A percentile compares a stretch with the other conserved stretches of the same genome.
Evolutionary conservation across 2,888 invertebrate genomes (phyloP).

Genomic region (Drosophila percnosoma): DNA sequence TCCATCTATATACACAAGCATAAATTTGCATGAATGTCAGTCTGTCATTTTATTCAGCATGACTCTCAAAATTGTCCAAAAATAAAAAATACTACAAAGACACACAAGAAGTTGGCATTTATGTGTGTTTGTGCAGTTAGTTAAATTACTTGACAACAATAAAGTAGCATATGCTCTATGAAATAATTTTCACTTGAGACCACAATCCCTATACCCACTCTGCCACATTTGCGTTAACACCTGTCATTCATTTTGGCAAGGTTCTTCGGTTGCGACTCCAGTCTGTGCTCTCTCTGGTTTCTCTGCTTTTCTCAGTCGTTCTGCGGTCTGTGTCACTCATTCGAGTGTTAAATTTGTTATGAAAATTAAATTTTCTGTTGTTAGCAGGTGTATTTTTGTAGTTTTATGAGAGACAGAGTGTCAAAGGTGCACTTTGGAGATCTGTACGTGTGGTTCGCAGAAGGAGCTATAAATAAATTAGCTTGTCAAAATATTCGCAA

Average conservation of each 20-base stretch:
- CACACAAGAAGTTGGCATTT: not conserved
- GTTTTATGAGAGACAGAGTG: not conserved
- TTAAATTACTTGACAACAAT: conserved; percentile 82
- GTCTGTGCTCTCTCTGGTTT: conserved; percentile 8
- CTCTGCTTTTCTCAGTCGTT: conserved; percentile 44
- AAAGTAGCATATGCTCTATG: conserved; percentile 73
- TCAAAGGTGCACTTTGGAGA: conserved; percentile 44
- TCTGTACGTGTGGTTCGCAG: conserved; percentile 14
- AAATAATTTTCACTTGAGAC: conserved; percentile 61
- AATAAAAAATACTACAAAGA: not conserved
- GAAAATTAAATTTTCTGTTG: conserved; percentile 60
- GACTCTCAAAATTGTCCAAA: conserved; percentile 39
- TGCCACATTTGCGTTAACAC: conserved; percentile 20
- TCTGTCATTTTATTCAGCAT: conserved; percentile 15
- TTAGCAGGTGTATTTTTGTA: conserved; percentile 11
- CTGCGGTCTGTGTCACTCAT: conserved; percentile 53
- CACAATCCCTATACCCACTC: conserved; percentile 13
- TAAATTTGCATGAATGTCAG: conserved; percentile 7
- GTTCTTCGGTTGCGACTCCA: conserved; percentile 6
- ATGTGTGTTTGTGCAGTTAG: conserved; percentile 51
- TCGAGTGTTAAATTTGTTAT: conserved; percentile 65
- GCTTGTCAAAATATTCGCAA: not conserved
- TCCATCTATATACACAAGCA: conserved; percentile 1
- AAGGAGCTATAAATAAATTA: conserved; percentile 18
- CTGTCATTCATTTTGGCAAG: conserved; percentile 41